Evolutionary conservation across 2,888 invertebrate species (phyloP), one percentile per base, ranked within the genome.

Genomic region (Tachina grossa): DNA sequence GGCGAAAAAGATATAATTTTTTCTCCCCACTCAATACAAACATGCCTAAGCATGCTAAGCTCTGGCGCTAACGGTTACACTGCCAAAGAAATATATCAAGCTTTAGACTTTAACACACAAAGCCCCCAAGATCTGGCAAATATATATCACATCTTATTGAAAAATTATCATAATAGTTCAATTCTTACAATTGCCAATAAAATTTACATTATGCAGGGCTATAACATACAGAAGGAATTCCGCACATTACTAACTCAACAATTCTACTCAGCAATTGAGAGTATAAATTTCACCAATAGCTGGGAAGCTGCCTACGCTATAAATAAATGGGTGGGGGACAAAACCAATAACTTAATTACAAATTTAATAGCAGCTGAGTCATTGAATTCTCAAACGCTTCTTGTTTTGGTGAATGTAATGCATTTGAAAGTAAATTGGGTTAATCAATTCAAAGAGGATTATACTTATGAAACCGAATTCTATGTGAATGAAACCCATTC

Each of bases 341-440:
- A 96, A 89, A 98, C 98, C 0, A 95, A 96, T 72, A 31, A 31
- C 5, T 6, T 31, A 6, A 98, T 99, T 87, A 95, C 95, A 88
- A 93, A 97, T 89, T 93, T 98, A 5, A 93, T 98, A 65, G 89
- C 93, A 0, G 31, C 94, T 0, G 94, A 93, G 84, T 93, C 93
- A 89, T 89, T 97, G 10, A 88, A 92, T 89, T 22, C 77, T 0
- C 86, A 92, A 1, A 96, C 96, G 1, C 93, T 95, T 45, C 91
- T 97, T 85, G 95, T 97, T 4, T 94, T 97, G n/a, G 94, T 97
- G 1, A 97, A 97, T 91, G 97, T 97, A 2, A 94, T 97, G 19
- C 96, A 97, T 91, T 97, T 97, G 93, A 97, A 97, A 93, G 96
- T 96, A 19, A 93, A 94, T 47, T 98, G 97, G 97, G 92, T 93